Evolutionary conservation across 2,113 vertebrate genomes (phyloP).

Genomic region (Oncorhynchus clarkii): DNA sequence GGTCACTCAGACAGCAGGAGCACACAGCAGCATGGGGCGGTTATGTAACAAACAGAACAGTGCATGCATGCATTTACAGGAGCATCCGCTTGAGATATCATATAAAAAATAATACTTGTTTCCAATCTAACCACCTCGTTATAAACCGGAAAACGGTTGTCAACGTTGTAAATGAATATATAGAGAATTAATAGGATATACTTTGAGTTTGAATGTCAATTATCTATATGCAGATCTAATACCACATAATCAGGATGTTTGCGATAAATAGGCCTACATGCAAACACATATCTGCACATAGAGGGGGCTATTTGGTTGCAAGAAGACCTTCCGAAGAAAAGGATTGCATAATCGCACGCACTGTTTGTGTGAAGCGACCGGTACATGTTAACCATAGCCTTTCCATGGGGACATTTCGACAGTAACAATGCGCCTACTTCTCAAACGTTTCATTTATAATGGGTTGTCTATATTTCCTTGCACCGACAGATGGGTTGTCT

Average conservation of each 20-base stretch:
- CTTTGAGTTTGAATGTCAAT: too few relatives aligned
- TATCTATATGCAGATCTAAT: too few relatives aligned
- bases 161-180: not conserved
- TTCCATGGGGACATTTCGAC: not conserved
- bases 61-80: constrained; percentile 7
- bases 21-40: constrained; percentile 20
- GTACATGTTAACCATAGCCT: not conserved
- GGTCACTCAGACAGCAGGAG: constrained; percentile 21
- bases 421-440: not conserved
- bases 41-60: constrained; percentile 50
- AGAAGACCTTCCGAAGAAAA: not conserved
- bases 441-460: not conserved
- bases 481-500: not conserved
- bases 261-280: not conserved
- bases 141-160: too few relatives aligned
- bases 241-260: not conserved
- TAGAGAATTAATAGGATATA: too few relatives aligned
- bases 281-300: not conserved
- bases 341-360: not conserved
- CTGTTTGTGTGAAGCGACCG: not conserved
- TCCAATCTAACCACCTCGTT: too few relatives aligned
- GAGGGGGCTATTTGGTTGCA: not conserved
- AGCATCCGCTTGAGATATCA: not conserved
- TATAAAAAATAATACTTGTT: too few relatives aligned
- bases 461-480: not conserved